Evolutionary conservation across 1,140 invertebrate genomes (phyloP).

Genomic region (Callitettix versicolor): DNA sequence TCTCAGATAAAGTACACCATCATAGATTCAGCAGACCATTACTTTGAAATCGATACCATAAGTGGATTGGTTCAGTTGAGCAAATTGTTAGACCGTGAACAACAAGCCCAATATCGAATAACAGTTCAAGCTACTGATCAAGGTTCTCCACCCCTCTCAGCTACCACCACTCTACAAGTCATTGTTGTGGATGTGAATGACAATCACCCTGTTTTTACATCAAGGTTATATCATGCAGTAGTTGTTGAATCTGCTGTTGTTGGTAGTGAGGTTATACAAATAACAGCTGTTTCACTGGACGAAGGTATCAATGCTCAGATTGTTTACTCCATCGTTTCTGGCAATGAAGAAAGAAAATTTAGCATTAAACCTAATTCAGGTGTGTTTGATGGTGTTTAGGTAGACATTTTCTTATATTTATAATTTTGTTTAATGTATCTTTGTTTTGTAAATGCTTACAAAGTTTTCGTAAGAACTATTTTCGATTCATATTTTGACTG

Average conservation of each 20-base stretch:
- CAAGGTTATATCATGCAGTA: constrained; percentile 64
- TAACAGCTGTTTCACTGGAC: constrained; percentile 84
- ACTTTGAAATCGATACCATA: constrained; percentile 60
- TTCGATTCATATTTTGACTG: too few relatives aligned
- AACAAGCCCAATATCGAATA: constrained; percentile 74
- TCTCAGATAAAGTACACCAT: constrained; percentile 73
- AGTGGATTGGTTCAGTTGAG: constrained; percentile 64
- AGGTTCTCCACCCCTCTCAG: constrained; percentile 74
- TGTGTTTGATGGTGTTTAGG: constrained; percentile 49
- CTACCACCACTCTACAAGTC: constrained; percentile 78
- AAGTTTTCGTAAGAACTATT: too few relatives aligned
- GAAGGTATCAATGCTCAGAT: constrained; percentile 88
- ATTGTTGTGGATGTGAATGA: constrained; percentile 81
- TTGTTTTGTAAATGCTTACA: too few relatives aligned
- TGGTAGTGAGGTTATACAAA: constrained; percentile 63
- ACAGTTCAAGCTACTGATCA: constrained; percentile 85
- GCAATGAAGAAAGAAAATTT: constrained; percentile 80
- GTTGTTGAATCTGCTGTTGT: constrained; percentile 66
- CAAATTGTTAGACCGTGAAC: constrained; percentile 74
- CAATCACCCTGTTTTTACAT: constrained; percentile 73
- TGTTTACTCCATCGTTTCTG: constrained; percentile 76
- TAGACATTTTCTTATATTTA: too few relatives aligned
- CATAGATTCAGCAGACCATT: constrained; percentile 48
- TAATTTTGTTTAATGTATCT: too few relatives aligned
- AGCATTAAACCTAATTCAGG: constrained; percentile 51